A percentile compares a stretch with the other conserved stretches of the same genome.
These are phyloP conservation scores for Motacilla tschutschensis DNA, from an alignment of 2,113 vertebrate genomes.

Conservation along the genomic window DNA sequence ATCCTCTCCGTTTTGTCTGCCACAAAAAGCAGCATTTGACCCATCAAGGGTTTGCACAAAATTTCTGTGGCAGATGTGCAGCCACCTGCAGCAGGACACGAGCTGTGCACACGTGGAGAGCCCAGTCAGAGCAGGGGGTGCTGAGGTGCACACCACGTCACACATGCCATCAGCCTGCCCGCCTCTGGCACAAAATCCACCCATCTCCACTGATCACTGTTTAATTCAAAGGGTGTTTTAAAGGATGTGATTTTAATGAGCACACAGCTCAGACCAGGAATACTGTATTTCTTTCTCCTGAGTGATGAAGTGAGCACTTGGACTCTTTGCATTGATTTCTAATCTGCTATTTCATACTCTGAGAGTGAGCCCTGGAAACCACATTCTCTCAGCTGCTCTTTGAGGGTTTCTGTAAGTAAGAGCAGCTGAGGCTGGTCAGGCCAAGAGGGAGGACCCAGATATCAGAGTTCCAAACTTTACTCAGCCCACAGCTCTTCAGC, in stretches of 20 bases:
- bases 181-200: not conserved
- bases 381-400: not conserved
- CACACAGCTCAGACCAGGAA: conserved; percentile 26
- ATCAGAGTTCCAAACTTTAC: not conserved
- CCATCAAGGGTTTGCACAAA: not conserved
- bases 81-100: not conserved
- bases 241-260: conserved; percentile 53
- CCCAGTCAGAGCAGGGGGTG: not conserved
- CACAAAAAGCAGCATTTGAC: not conserved
- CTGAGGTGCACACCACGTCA: not conserved
- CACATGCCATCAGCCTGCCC: not conserved
- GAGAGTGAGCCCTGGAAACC: conserved; percentile 39
- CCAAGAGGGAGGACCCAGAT: not conserved
- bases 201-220: not conserved
- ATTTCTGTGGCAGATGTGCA: not conserved
- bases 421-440: not conserved
- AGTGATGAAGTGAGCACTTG: conserved; percentile 55
- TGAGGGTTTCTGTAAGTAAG: conserved; percentile 1
- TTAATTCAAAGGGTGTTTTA: conserved; percentile 40
- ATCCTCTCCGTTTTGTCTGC: not conserved
- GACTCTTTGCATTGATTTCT: conserved; percentile 52
- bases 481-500: not conserved
- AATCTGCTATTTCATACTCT: conserved; percentile 32
- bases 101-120: not conserved
- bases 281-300: conserved; percentile 40